These are phyloP conservation scores for Steatocranus sp. DNA, from an alignment of 2,797 vertebrate genomes.

Conservation along the genomic window DNA sequence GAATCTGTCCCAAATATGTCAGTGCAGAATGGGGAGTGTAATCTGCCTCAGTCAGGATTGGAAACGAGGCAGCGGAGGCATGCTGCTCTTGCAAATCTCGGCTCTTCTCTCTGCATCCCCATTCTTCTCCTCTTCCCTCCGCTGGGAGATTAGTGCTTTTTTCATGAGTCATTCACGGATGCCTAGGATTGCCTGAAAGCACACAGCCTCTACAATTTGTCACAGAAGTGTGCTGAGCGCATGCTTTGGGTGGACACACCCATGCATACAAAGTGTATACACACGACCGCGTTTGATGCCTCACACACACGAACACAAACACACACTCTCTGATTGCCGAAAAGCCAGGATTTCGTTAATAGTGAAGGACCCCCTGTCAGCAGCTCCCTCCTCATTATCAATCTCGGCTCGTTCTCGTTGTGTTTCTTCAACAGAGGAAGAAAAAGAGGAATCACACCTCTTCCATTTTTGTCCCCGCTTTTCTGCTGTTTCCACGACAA, in stretches of 20 bases:
- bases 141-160: conserved; percentile 52
- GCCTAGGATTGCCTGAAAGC: conserved; percentile 48
- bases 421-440: background rate
- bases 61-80: conserved; percentile 35
- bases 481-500: conserved; percentile 76
- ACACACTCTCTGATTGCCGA: background rate
- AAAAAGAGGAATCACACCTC: conserved; percentile 27
- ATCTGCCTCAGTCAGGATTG: conserved; percentile 68
- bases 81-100: conserved; percentile 50
- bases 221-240: conserved; percentile 26
- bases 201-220: conserved; percentile 36
- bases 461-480: conserved; percentile 38
- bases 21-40: conserved; percentile 36
- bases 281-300: background rate
- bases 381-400: conserved; percentile 14
- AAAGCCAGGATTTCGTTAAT: conserved; percentile 30
- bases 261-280: background rate
- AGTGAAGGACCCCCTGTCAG: conserved; percentile 36
- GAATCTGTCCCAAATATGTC: conserved; percentile 64
- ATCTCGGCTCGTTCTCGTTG: background rate
- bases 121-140: conserved; percentile 29
- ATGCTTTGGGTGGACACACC: background rate
- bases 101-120: conserved; percentile 22
- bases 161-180: conserved; percentile 64
- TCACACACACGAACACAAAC: background rate